These are phyloP conservation scores for Grus americana DNA, from an alignment of 2,113 vertebrate species.

Conservation along the genomic window DNA sequence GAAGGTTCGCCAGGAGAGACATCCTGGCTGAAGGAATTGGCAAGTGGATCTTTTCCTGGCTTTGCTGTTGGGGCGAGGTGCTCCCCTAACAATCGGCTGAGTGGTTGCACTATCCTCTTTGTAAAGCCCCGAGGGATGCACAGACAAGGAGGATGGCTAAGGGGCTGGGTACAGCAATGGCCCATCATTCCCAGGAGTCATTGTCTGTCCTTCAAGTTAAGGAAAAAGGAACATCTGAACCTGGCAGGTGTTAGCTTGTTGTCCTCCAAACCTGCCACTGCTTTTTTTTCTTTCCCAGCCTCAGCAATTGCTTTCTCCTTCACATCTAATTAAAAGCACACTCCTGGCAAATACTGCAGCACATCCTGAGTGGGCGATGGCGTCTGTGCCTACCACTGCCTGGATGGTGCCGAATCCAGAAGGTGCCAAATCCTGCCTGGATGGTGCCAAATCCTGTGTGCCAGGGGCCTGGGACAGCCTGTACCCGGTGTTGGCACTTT, in stretches of 20 bases:
- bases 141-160: not conserved
- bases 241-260: not conserved
- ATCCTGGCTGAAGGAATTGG: not conserved
- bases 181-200: not conserved
- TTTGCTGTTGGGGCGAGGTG: not conserved
- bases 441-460: not conserved
- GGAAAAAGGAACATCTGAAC: not conserved
- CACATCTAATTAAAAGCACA: not conserved
- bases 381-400: not conserved
- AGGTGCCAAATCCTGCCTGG: not conserved
- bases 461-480: accelerated
- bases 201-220: not conserved
- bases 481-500: not conserved
- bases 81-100: not conserved
- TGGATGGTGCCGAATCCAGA: not conserved
- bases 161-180: not conserved
- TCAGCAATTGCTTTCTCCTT: not conserved
- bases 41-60: not conserved
- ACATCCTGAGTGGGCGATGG: not conserved
- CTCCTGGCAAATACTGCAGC: accelerated
- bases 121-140: not conserved
- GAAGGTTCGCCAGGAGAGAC: not conserved
- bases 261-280: not conserved
- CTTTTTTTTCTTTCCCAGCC: not conserved
- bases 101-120: not conserved